A percentile compares a stretch with the other conserved stretches of the same genome.
These are phyloP conservation scores for Dusona sp. DNA, from an alignment of 2,888 invertebrate genomes.

Conservation along the genomic window DNA sequence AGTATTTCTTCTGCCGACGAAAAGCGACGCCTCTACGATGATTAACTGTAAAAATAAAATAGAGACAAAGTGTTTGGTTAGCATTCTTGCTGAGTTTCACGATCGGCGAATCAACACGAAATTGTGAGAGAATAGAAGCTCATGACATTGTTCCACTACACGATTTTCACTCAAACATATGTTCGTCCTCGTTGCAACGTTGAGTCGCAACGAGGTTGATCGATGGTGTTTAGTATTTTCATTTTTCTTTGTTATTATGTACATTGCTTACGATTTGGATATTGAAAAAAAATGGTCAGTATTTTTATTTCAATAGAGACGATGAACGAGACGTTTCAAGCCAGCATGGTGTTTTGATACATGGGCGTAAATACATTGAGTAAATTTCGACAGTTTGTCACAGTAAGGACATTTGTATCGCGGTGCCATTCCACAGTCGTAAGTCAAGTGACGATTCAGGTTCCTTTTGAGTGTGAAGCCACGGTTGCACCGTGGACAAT, in stretches of 20 bases:
- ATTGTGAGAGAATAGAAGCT: not conserved
- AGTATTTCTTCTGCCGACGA: constrained; percentile 62
- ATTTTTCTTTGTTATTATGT: not conserved
- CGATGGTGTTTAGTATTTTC: not conserved
- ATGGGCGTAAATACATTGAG: constrained; percentile 79
- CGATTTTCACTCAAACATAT: constrained; percentile 13
- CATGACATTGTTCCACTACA: not conserved
- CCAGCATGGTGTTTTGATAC: constrained; percentile 77
- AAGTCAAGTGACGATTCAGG: constrained; percentile 78
- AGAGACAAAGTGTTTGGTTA: constrained; percentile 18
- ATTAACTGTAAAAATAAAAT: constrained; percentile 42
- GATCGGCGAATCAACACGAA: not conserved
- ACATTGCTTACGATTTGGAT: not conserved
- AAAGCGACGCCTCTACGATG: not conserved
- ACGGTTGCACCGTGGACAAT: constrained; percentile 78
- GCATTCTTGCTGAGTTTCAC: not conserved
- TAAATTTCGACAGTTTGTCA: constrained; percentile 77
- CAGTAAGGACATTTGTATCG: constrained; percentile 83
- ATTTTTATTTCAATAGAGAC: constrained; percentile 70
- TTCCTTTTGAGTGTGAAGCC: constrained; percentile 79
- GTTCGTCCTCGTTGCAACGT: not conserved
- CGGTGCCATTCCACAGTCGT: constrained; percentile 80
- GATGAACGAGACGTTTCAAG: constrained; percentile 69
- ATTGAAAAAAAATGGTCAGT: constrained; percentile 7
- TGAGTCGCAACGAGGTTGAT: not conserved